phyloP scores from a whole-genome alignment of 2,888 invertebrate genomes.

The Chironomus riparius region DNA sequence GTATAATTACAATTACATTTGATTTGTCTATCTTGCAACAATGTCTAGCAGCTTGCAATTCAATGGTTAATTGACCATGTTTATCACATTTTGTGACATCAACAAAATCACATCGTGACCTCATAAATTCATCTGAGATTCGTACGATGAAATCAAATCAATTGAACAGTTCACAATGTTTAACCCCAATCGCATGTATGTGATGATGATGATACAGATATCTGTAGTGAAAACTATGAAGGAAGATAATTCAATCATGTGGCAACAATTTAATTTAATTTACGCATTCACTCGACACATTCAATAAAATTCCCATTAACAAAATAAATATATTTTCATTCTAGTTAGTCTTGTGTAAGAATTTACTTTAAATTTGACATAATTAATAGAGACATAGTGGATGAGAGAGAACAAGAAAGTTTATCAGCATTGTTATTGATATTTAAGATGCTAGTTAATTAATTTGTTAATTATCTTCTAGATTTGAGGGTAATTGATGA shows the following conservation, averaged over 20 bases:
- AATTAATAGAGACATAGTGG: too few species aligned
- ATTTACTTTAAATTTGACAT: too few species aligned
- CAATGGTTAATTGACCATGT: background rate
- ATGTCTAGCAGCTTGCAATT: too few species aligned
- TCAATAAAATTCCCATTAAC: background rate
- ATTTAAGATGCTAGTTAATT: background rate
- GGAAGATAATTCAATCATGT: slow-evolving; percentile 24
- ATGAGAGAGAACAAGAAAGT: too few species aligned
- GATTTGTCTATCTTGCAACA: slow-evolving; percentile 1
- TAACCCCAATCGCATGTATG: slow-evolving; percentile 11
- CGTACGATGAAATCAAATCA: slow-evolving; percentile 1
- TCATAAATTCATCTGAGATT: background rate
- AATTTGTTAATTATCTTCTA: background rate
- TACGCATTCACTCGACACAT: slow-evolving; percentile 10
- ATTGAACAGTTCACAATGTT: slow-evolving; percentile 17
- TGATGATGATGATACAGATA: too few species aligned
- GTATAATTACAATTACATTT: slow-evolving; percentile 14
- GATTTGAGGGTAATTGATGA: too few species aligned
- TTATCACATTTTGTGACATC: background rate
- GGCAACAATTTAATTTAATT: slow-evolving; percentile 27
- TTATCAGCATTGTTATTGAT: background rate
- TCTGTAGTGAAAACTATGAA: background rate
- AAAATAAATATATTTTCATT: background rate
- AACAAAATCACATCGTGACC: background rate
- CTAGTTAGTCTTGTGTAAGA: background rate